Base-by-base conservation (phyloP, 2,888 invertebrate genomes). In the Ophion ellenae region DNA sequence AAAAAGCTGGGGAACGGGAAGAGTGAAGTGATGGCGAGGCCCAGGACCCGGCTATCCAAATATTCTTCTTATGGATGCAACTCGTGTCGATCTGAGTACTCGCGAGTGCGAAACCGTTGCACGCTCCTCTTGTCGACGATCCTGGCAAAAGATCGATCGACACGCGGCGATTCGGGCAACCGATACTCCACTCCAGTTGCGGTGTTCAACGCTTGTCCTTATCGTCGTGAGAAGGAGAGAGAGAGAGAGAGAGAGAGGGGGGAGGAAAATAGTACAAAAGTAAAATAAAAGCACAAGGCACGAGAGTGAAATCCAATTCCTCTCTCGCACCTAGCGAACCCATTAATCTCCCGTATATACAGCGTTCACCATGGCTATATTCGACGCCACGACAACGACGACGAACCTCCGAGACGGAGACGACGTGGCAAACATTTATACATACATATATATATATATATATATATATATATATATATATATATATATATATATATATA, bases 261-360 rank as follows among this genome's bases (percentile, higher is more conserved):
- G 7, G 10, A 76, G 32, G 36, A 75, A 59, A 73, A 73, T 53
- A 78, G 74, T 73, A 36, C 45, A 66, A 64, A 71, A 59, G 75
- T 69, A 70, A 45, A 71, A 70, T 69, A 85, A 84, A 81, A 86
- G 83, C 85, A 87, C 84, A 84, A 87, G 85, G 86, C 86, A 83
- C 83, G 85, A 88, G 88, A 85, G 85, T 85, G 86, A 84, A 87
- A 86, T 86, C 77, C 86, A 86, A 86, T 86, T 86, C 81, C 86
- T 84, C 86, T 83, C 86, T 86, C 83, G 86, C 86, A 86, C 86
- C 86, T 86, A 81, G 83, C 77, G 66, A 81, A 81, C 81, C 86
- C 86, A 86, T 86, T 86, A 86, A 86, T 86, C 86, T 86, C 81
- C 69, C 70, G 24, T 70, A 67, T 73, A 69, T 63, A 74, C 83